phyloP scores from a whole-genome alignment of 2,797 vertebrate species.

The Pantherophis vulpinus region DNA sequence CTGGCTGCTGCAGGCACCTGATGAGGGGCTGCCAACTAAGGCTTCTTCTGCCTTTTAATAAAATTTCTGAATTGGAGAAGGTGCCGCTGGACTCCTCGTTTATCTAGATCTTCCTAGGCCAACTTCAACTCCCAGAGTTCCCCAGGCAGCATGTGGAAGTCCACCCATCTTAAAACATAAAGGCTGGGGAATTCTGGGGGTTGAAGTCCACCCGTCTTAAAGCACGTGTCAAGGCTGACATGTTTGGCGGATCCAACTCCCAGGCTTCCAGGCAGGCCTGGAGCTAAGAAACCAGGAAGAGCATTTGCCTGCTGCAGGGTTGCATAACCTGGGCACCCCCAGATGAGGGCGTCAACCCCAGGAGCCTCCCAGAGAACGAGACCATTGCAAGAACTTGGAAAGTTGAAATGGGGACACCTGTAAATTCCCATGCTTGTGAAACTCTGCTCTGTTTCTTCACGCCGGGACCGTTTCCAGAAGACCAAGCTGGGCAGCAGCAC shows the following conservation, averaged over 20 bases:
- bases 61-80: neutral
- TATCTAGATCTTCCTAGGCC: neutral
- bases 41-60: neutral
- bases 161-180: neutral
- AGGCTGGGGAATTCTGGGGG: neutral
- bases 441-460: neutral
- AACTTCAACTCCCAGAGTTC: neutral
- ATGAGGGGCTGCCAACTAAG: neutral
- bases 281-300: neutral
- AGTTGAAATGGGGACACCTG: neutral
- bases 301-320: neutral
- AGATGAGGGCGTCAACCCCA: neutral
- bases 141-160: neutral
- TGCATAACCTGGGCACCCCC: neutral
- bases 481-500: neutral
- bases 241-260: neutral
- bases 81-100: neutral
- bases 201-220: too few relatives aligned
- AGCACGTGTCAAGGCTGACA: too few relatives aligned
- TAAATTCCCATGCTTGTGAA: neutral
- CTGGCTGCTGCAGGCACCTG: neutral
- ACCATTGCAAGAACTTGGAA: neutral
- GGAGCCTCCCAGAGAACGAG: neutral
- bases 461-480: neutral
- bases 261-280: neutral